Evolutionary conservation across 1,140 invertebrate species (phyloP).

Genomic region (Neotoxoptera formosana): DNA sequence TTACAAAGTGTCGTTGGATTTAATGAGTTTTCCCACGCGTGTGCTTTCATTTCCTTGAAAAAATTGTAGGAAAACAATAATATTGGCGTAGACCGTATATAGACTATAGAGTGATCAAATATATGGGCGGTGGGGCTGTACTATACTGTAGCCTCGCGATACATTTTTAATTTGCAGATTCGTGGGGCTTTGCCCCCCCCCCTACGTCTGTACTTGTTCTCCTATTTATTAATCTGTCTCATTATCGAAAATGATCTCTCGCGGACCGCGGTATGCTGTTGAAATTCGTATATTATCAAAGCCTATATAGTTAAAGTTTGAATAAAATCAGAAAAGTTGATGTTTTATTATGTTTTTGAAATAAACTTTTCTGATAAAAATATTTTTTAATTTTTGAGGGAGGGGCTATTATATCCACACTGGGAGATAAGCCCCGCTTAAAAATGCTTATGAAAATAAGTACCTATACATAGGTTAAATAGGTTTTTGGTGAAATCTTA

Average conservation of each 20-base stretch:
- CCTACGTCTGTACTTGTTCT: too few species aligned
- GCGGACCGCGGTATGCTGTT: too few species aligned
- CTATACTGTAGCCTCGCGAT: not conserved
- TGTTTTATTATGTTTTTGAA: not conserved
- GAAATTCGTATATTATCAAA: not conserved
- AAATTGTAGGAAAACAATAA: not conserved
- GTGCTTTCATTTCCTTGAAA: not conserved
- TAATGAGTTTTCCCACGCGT: not conserved
- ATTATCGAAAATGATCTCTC: not conserved
- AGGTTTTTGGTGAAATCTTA: not conserved
- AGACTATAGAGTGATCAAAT: not conserved
- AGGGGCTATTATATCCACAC: not conserved
- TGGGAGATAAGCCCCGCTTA: not conserved
- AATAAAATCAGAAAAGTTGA: not conserved
- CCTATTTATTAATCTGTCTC: not conserved
- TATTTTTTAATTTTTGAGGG: too few species aligned
- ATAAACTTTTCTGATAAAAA: not conserved
- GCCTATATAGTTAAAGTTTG: not conserved
- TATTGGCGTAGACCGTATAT: not conserved
- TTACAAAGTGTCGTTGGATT: not conserved
- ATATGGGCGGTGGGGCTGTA: not conserved
- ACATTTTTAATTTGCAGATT: not conserved
- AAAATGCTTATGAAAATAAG: not conserved
- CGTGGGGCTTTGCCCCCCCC: not conserved
- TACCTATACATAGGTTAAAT: not conserved